Evolutionary conservation across 2,113 vertebrate genomes (phyloP).

Genomic region (Manacus vitellinus): DNA sequence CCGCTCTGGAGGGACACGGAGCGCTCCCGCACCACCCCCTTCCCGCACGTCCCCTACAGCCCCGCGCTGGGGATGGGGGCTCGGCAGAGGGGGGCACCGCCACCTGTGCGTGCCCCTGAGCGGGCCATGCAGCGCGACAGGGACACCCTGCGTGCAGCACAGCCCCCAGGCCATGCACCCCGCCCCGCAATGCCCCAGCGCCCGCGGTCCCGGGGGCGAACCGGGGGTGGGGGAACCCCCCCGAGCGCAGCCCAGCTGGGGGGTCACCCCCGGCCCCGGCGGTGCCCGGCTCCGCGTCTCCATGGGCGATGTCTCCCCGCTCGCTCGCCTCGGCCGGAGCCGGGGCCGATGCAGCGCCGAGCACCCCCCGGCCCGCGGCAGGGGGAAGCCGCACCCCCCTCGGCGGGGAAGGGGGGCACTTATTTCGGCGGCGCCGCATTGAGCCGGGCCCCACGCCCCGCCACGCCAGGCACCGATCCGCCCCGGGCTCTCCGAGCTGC

Average conservation of each 20-base stretch:
- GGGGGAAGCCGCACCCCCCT: background rate
- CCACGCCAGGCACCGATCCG: background rate
- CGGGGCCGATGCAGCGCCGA: background rate
- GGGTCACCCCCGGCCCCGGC: constrained; percentile 18
- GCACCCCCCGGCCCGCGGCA: background rate
- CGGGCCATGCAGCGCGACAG: background rate
- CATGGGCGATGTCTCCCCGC: background rate
- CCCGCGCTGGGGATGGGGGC: background rate
- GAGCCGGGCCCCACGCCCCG: background rate
- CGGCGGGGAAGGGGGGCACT: background rate
- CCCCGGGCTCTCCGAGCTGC: background rate
- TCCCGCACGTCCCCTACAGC: background rate
- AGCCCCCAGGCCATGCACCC: background rate
- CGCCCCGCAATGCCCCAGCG: background rate
- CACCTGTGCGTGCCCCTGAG: background rate
- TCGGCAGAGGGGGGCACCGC: background rate
- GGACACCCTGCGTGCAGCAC: background rate
- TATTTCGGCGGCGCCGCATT: background rate
- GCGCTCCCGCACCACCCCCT: background rate
- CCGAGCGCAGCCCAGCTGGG: background rate
- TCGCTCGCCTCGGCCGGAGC: background rate
- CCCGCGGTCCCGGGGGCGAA: background rate
- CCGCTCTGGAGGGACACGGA: background rate
- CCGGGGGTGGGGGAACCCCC: background rate
- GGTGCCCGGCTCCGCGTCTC: background rate